These are phyloP conservation scores for Eurystomus gularis DNA, from an alignment of 2,113 vertebrate genomes.

Conservation along the genomic window DNA sequence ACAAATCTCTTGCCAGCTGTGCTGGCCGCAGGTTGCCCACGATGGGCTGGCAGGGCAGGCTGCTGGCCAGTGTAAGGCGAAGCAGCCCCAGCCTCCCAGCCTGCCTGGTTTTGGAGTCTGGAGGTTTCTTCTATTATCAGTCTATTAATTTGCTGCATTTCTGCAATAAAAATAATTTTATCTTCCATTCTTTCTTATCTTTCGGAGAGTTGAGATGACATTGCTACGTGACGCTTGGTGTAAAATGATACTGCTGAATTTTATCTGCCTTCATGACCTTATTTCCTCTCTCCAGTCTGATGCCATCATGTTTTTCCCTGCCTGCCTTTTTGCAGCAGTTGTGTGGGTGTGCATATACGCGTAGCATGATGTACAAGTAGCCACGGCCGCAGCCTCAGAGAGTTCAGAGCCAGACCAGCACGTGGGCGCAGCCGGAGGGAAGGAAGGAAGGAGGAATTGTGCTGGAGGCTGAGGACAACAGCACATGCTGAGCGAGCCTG, in stretches of 20 bases:
- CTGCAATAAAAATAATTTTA: neutral
- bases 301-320: neutral
- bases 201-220: neutral
- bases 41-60: neutral
- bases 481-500: accelerated
- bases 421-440: neutral
- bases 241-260: neutral
- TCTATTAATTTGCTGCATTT: neutral
- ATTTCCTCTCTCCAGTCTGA: neutral
- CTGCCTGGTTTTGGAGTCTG: neutral
- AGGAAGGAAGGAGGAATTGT: neutral
- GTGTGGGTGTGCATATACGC: neutral
- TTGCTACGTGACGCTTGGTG: neutral
- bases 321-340: neutral
- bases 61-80: neutral
- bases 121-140: neutral
- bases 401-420: neutral
- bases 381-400: neutral
- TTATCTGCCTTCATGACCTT: neutral
- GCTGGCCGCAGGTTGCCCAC: neutral
- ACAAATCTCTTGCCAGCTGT: neutral
- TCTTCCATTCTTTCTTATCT: neutral
- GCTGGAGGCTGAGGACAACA: neutral
- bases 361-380: accelerated
- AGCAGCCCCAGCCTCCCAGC: neutral